These are phyloP conservation scores for Mycetomoellerius zeteki DNA, from an alignment of 1,140 invertebrate genomes.

Conservation along the genomic window DNA sequence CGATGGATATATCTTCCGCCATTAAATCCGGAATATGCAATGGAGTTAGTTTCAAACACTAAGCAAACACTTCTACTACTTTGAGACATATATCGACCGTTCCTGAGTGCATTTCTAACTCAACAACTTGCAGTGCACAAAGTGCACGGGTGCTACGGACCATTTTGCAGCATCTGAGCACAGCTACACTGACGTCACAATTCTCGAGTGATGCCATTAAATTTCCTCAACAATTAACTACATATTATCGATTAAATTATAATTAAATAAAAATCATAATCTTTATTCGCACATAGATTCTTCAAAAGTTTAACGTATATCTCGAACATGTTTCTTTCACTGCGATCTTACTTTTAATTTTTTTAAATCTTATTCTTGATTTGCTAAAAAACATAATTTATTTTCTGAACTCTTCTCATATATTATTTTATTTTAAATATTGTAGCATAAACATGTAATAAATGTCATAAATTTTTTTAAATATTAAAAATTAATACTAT, in stretches of 20 bases:
- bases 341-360: background rate
- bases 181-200: slow-evolving; percentile 23
- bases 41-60: slow-evolving; percentile 61
- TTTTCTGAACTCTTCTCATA: background rate
- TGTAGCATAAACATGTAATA: background rate
- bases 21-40: slow-evolving; percentile 63
- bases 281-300: background rate
- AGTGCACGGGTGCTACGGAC: slow-evolving; percentile 33
- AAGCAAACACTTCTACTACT: slow-evolving; percentile 58
- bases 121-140: slow-evolving; percentile 52
- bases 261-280: background rate
- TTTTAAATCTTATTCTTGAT: background rate
- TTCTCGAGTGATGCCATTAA: slow-evolving; percentile 15
- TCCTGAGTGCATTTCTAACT: slow-evolving; percentile 61
- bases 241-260: background rate
- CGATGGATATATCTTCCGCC: slow-evolving; percentile 29
- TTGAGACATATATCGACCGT: slow-evolving; percentile 58
- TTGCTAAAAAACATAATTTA: background rate
- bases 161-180: slow-evolving; percentile 54
- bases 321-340: background rate
- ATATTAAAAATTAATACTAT: slow-evolving; percentile 1
- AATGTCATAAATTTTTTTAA: background rate
- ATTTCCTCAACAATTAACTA: slow-evolving; percentile 1
- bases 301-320: background rate
- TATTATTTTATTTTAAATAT: background rate